Evolutionary conservation across 1,140 invertebrate genomes (phyloP), one percentile per base, ranked within the genome.

Genomic region (Zaprionus ghesquierei): DNA sequence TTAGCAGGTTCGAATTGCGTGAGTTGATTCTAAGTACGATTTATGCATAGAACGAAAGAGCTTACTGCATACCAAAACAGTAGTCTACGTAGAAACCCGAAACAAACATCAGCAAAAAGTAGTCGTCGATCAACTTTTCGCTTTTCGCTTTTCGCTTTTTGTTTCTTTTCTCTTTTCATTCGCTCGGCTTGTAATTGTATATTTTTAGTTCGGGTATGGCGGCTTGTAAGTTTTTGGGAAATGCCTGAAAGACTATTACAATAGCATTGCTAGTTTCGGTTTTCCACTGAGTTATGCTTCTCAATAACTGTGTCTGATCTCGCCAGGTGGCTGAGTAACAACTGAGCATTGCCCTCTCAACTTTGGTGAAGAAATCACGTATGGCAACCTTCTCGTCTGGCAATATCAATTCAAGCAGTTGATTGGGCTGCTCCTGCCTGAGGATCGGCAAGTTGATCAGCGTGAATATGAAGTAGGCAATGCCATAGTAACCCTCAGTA

Each of bases 301-400:
- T 1, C 9, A 87, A 53, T 2, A 86, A 33, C 8, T 87, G 50
- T 1, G 8, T 3, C n/a, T 44, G 69, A 1, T 6, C 50, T 38
- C 79, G 71, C 0, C 51, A 20, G 3, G 63, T 82, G 3, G 15
- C 6, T 1, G 38, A 27, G 3, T 81, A 70, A 35, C 87, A 86
- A 3, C 61, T 75, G 1, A 29, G 12, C 31, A 86, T 35, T 22
- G 72, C 64, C 0, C 27, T 2, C 1, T 51, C 49, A 3, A 79
- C 53, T 5, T 73, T 64, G 4, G 20, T 4, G 2, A 79, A 86
- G 10, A 87, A 87, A 6, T 44, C 38, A 0, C 82, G 68, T 9
- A 86, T 86, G 9, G 46, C 61, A 13, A 29, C n/a, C 53, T 87
- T 86, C 33, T 86, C 81, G 12, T n/a, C 46, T 0, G 81, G 82